Base-by-base conservation (phyloP, 2,888 invertebrate species). In the Electrophaes corylata region DNA sequence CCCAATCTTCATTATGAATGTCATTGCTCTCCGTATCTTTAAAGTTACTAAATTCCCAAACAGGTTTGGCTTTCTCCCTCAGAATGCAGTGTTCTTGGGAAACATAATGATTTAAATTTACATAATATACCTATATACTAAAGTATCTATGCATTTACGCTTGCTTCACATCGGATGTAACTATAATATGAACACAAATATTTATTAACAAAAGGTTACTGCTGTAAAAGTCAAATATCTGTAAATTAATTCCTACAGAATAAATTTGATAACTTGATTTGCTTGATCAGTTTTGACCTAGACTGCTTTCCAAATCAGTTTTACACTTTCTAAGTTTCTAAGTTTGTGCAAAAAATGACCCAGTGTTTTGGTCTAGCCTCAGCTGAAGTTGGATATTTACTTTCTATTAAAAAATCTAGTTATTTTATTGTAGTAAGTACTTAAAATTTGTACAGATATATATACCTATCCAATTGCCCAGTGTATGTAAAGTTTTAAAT, bases 61-160 rank as follows among this genome's bases (percentile, higher is more conserved):
- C 84, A 71, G 77, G 83, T 84, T 82, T 75, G 61, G 72, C 79
- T 83, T 83, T 83, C 83, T 81, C 65, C 67, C 65, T 68, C 73
- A 74, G 76, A 78, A 76, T 73, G 76, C 73, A 74, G 73, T 70
- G 69, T 76, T 73, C 76, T 84, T 83, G 81, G 78, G 83, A 83
- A 84, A 84, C 78, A 67, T 68, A 70, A 79, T 73, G 70, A 77
- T 74, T 76, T 74, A 73, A 70, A 83, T 84, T 79, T 73, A 75
- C 79, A 83, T 81, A 73, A 66, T 66, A 54, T 53, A 57, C 40
- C 50, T 65, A 65, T 19, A 57, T 61, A 57, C 61, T 63, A 57
- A 59, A 69, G 46, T 47, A 50, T 53, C 18, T 11, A 50, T 48
- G 48, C 56, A 61, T 49, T 59, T 57, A 60, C 46, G 46, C 57